These are phyloP conservation scores for Ia io DNA, from an alignment of 2,113 vertebrate genomes.

Conservation along the genomic window DNA sequence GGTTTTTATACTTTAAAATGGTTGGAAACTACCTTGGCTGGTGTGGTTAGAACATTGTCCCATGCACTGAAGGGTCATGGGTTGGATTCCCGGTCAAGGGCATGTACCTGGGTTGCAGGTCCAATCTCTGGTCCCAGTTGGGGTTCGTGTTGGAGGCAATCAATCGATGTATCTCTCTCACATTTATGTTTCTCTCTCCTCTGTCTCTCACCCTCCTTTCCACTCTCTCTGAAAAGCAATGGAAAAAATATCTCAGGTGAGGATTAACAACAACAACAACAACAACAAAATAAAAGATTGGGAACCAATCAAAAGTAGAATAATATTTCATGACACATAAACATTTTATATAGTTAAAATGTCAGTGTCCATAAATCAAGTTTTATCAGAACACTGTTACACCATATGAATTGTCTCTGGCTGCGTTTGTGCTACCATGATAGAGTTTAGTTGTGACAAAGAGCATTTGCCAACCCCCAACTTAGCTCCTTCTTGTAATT, in stretches of 20 bases:
- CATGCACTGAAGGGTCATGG: too few relatives aligned
- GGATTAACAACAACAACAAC: too few relatives aligned
- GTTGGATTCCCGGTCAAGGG: too few relatives aligned
- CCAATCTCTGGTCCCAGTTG: too few relatives aligned
- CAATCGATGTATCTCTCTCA: too few relatives aligned
- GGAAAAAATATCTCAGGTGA: too few relatives aligned
- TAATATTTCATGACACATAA: not conserved
- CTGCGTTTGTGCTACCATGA: not conserved
- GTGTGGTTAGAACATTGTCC: too few relatives aligned
- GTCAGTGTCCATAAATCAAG: not conserved
- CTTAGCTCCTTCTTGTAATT: not conserved
- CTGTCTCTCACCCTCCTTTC: too few relatives aligned
- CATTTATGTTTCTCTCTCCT: too few relatives aligned
- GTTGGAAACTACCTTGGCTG: not conserved
- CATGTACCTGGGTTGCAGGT: too few relatives aligned
- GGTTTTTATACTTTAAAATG: not conserved
- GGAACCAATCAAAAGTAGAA: not conserved
- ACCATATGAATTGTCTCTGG: not conserved
- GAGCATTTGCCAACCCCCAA: not conserved
- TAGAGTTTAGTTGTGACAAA: not conserved
- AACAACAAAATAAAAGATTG: not conserved
- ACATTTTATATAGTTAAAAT: conserved; percentile 14
- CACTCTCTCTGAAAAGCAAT: too few relatives aligned
- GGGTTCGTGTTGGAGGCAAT: too few relatives aligned
- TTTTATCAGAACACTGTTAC: not conserved